Percentiles rank a stretch among this genome's conserved stretches.
phyloP scores from a whole-genome alignment of 2,888 invertebrate genomes.

The Netelia inedita region DNA sequence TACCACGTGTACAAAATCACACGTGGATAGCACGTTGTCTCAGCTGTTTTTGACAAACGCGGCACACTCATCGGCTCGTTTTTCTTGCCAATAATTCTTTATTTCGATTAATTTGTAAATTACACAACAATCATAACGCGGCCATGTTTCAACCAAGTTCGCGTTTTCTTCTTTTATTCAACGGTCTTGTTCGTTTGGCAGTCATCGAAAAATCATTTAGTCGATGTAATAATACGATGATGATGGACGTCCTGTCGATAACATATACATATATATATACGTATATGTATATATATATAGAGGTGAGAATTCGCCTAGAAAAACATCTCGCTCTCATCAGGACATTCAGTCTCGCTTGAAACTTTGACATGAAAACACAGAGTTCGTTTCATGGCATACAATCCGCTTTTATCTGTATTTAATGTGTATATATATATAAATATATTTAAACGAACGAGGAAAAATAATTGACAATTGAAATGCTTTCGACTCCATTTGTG shows the following conservation, averaged over 20 bases:
- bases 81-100: background rate
- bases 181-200: slow-evolving; percentile 45
- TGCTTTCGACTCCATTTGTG: slow-evolving; percentile 41
- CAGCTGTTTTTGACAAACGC: too few species aligned
- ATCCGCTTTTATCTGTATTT: background rate
- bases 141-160: slow-evolving; percentile 38
- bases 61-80: too few species aligned
- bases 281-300: slow-evolving; percentile 14
- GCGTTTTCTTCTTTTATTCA: slow-evolving; percentile 42
- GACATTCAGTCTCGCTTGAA: slow-evolving; percentile 46
- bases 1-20: too few species aligned
- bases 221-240: slow-evolving; percentile 29
- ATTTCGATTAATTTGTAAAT: slow-evolving; percentile 46
- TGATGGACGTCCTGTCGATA: slow-evolving; percentile 45
- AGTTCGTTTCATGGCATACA: slow-evolving; percentile 1
- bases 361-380: slow-evolving; percentile 21
- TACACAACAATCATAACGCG: slow-evolving; percentile 44
- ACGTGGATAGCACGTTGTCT: too few species aligned
- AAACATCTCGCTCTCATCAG: slow-evolving; percentile 51
- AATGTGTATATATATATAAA: slow-evolving; percentile 32
- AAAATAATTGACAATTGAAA: slow-evolving; percentile 68
- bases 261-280: slow-evolving; percentile 32
- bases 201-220: slow-evolving; percentile 51
- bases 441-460: slow-evolving; percentile 55
- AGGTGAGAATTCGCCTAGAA: slow-evolving; percentile 53